phyloP scores from a whole-genome alignment of 1,140 invertebrate genomes.

The Asobara japonica region DNA sequence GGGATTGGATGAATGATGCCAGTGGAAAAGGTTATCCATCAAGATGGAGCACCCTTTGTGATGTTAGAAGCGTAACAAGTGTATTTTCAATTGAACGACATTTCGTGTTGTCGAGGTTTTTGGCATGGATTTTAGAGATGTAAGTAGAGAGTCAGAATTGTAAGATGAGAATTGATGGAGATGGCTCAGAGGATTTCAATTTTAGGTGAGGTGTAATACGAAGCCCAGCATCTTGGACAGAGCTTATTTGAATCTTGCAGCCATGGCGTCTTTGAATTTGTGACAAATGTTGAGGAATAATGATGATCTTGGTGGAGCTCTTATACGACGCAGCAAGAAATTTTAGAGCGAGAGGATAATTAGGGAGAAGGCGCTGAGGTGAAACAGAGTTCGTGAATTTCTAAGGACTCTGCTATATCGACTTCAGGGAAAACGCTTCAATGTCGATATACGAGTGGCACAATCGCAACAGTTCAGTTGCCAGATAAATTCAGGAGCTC shows the following conservation, averaged over 20 bases:
- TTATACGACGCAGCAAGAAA: background rate
- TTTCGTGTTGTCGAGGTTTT: conserved; percentile 1
- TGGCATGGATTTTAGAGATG: background rate
- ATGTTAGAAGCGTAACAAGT: conserved; percentile 37
- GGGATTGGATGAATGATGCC: conserved; percentile 24
- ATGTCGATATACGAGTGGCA: background rate
- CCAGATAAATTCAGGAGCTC: background rate
- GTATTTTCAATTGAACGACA: conserved; percentile 25
- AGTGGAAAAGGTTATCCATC: conserved; percentile 37
- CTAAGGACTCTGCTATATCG: background rate
- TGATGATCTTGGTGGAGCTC: background rate
- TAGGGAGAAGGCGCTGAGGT: background rate
- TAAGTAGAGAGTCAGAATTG: background rate
- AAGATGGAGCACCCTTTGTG: conserved; percentile 40
- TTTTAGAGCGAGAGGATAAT: background rate
- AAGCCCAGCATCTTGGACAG: background rate
- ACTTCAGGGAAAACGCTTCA: background rate
- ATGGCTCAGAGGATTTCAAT: background rate
- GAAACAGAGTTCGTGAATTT: background rate
- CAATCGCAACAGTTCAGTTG: background rate
- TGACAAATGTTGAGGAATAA: background rate
- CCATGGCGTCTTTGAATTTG: background rate
- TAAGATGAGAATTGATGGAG: conserved; percentile 3
- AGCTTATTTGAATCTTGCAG: background rate
- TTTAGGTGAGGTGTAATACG: background rate